phyloP scores from a whole-genome alignment of 2,113 vertebrate genomes.

The Ifrita kowaldi region DNA sequence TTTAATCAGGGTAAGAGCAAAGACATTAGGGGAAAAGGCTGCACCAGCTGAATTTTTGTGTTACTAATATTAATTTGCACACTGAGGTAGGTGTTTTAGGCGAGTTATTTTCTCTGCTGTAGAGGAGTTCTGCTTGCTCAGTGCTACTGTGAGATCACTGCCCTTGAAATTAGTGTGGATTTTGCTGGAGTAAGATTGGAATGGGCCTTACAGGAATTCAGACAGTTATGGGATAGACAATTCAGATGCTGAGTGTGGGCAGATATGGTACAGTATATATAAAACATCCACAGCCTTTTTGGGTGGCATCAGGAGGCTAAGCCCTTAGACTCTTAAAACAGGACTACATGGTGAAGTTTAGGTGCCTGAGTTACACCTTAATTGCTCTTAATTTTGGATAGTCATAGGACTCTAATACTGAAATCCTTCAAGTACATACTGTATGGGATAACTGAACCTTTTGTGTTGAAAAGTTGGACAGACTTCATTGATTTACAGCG shows the following conservation, averaged over 20 bases:
- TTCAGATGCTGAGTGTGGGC: background rate
- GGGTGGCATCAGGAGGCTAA: background rate
- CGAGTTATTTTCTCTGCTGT: background rate
- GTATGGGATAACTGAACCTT: background rate
- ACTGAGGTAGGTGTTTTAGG: background rate
- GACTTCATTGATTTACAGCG: background rate
- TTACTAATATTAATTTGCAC: background rate
- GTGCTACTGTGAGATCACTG: background rate
- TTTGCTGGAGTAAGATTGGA: background rate
- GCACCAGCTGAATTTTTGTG: background rate
- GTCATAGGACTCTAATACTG: background rate
- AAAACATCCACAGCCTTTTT: background rate
- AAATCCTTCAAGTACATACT: background rate
- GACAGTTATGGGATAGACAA: background rate
- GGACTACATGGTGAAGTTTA: background rate
- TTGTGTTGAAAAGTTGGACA: background rate
- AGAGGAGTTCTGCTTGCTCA: background rate
- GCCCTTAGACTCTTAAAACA: background rate
- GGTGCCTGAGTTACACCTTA: background rate
- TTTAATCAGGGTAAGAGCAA: background rate
- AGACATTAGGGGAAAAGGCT: background rate
- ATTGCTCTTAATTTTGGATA: background rate
- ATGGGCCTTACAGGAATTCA: background rate
- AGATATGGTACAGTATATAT: background rate
- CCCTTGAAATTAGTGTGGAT: background rate